Percentiles rank a stretch among this genome's conserved stretches.
phyloP scores from a whole-genome alignment of 2,888 invertebrate species.

The Dromius quadrimaculatus region DNA sequence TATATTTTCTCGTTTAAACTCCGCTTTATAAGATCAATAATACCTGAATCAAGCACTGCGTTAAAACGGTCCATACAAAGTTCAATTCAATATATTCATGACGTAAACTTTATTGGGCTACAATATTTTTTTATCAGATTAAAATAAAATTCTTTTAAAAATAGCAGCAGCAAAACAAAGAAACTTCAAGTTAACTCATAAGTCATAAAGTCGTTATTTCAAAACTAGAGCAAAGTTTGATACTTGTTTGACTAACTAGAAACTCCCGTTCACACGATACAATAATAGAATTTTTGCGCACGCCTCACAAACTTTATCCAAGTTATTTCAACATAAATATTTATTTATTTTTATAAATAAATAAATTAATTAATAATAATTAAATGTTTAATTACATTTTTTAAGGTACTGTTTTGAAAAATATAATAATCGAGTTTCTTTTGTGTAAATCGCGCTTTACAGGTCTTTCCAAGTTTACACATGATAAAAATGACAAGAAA shows the following conservation, averaged over 20 bases:
- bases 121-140: constrained; percentile 25
- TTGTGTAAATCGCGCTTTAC: constrained; percentile 39
- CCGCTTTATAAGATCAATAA: constrained; percentile 52
- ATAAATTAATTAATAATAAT: background rate
- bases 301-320: constrained; percentile 6
- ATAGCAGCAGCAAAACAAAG: background rate
- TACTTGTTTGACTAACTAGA: constrained; percentile 52
- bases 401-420: background rate
- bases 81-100: constrained; percentile 44
- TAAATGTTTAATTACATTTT: background rate
- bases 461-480: constrained; percentile 48
- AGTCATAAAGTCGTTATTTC: constrained; percentile 31
- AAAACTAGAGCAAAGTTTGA: constrained; percentile 50
- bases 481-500: constrained; percentile 42
- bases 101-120: constrained; percentile 37
- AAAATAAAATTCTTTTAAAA: constrained; percentile 2
- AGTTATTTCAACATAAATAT: background rate
- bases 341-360: background rate
- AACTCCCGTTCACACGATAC: constrained; percentile 41
- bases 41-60: constrained; percentile 50
- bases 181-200: constrained; percentile 13
- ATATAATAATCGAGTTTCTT: background rate
- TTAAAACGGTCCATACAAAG: constrained; percentile 51
- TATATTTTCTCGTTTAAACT: constrained; percentile 49
- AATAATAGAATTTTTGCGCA: constrained; percentile 39